These are phyloP conservation scores for Clunio marinus DNA, from an alignment of 2,888 invertebrate species.

Conservation along the genomic window DNA sequence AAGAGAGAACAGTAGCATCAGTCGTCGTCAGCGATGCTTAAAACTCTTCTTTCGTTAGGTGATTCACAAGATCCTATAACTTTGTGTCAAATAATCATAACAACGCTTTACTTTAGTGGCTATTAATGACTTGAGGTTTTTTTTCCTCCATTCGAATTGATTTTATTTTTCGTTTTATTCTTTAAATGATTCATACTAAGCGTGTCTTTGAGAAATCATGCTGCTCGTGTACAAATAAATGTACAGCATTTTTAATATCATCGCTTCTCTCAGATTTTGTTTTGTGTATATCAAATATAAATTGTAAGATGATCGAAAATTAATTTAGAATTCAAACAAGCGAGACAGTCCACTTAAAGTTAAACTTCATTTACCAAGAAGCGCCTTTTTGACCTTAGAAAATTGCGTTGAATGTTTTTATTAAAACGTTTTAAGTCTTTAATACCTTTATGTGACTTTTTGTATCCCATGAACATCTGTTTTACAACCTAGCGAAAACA, in stretches of 20 bases:
- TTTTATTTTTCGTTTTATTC: not conserved
- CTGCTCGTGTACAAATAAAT: too few relatives aligned
- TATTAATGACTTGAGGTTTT: conserved; percentile 19
- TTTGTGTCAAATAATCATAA: conserved; percentile 18
- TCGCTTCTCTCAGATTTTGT: too few relatives aligned
- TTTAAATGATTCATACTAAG: not conserved
- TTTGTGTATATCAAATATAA: too few relatives aligned
- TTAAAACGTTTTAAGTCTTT: too few relatives aligned
- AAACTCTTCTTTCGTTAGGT: not conserved
- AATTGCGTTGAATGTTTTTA: too few relatives aligned
- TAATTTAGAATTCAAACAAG: too few relatives aligned
- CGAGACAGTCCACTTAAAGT: too few relatives aligned
- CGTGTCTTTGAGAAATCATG: not conserved
- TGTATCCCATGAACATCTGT: conserved; percentile 9
- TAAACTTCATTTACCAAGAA: too few relatives aligned
- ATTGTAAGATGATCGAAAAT: too few relatives aligned
- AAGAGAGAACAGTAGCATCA: too few relatives aligned
- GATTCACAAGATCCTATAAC: conserved; percentile 2
- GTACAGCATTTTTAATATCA: too few relatives aligned
- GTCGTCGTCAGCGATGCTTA: not conserved
- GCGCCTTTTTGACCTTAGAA: too few relatives aligned
- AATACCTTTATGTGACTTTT: conserved; percentile 15
- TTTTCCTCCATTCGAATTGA: not conserved
- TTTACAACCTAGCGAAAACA: not conserved
- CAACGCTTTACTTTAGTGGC: conserved; percentile 16